phyloP scores from a whole-genome alignment of 2,888 invertebrate species.

The Mesopsocus fuscifrons region DNA sequence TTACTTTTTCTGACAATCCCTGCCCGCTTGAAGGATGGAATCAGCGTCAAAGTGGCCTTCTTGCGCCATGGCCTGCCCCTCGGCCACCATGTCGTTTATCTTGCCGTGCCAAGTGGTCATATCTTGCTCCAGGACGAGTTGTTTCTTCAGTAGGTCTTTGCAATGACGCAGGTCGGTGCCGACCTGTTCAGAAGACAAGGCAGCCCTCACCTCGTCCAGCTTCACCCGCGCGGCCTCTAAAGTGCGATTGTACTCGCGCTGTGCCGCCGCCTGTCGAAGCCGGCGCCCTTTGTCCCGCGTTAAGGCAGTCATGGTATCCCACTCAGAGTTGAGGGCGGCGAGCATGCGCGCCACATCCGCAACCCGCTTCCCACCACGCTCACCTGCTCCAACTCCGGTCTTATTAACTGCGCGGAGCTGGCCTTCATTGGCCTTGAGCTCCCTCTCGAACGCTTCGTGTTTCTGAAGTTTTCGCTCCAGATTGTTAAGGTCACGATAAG shows the following conservation, averaged over 20 bases:
- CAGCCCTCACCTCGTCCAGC: conserved; percentile 64
- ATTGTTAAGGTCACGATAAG: conserved; percentile 76
- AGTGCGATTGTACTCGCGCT: conserved; percentile 51
- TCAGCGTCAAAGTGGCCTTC: conserved; percentile 89
- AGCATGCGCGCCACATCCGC: conserved; percentile 46
- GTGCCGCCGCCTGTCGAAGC: conserved; percentile 73
- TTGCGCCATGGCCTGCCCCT: conserved; percentile 78
- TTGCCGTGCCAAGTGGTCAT: conserved; percentile 65
- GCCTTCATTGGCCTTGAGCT: conserved; percentile 85
- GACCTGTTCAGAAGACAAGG: conserved; percentile 59
- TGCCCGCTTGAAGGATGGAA: conserved; percentile 61
- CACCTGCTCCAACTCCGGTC: conserved; percentile 34
- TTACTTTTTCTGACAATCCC: conserved; percentile 45
- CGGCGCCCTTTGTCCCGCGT: conserved; percentile 49
- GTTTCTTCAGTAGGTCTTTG: conserved; percentile 75
- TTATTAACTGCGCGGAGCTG: conserved; percentile 73
- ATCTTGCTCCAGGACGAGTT: conserved; percentile 74
- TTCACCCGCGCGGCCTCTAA: conserved; percentile 80
- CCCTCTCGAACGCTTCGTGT: conserved; percentile 92
- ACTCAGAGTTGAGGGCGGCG: conserved; percentile 50
- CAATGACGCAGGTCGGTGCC: conserved; percentile 83
- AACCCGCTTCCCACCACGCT: too few relatives aligned
- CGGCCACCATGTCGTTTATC: conserved; percentile 52
- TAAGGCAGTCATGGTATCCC: conserved; percentile 51
- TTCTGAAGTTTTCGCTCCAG: conserved; percentile 83